Evolutionary conservation across 2,797 vertebrate genomes (phyloP).

Genomic region (Salmo trutta): DNA sequence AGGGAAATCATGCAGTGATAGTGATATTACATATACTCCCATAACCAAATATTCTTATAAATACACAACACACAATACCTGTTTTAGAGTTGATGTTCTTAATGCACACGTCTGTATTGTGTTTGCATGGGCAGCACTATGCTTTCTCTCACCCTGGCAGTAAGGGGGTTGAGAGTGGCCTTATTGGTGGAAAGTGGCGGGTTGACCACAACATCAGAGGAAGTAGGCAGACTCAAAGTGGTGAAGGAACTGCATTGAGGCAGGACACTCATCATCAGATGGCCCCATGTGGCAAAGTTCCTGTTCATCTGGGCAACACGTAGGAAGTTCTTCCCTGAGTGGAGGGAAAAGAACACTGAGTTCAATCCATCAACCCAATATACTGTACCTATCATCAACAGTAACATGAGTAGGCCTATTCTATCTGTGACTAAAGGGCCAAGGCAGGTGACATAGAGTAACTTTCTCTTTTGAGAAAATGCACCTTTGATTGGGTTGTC

Average conservation of each 20-base stretch:
- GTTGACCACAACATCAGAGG: slow-evolving; percentile 44
- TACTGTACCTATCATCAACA: neutral
- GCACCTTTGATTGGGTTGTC: slow-evolving; percentile 84
- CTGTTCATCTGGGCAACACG: slow-evolving; percentile 94
- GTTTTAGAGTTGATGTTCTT: neutral
- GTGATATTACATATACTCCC: neutral
- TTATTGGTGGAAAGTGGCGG: slow-evolving; percentile 19
- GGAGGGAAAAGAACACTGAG: neutral
- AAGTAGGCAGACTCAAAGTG: slow-evolving; percentile 72
- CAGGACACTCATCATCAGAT: slow-evolving; percentile 89
- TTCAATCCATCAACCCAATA: neutral
- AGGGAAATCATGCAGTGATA: neutral
- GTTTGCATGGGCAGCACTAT: neutral
- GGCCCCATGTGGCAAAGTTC: slow-evolving; percentile 88
- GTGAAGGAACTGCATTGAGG: slow-evolving; percentile 82
- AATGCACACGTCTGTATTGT: neutral
- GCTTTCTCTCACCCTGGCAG: slow-evolving; percentile 53
- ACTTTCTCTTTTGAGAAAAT: slow-evolving; percentile 92
- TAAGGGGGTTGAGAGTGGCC: slow-evolving; percentile 42
- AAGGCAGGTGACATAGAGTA: slow-evolving; percentile 37
- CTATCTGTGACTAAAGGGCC: neutral
- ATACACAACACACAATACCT: neutral
- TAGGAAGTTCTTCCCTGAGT: slow-evolving; percentile 87
- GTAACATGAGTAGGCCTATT: neutral
- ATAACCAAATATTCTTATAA: neutral